Conservation (phyloP, 2,888 invertebrate species). For the Parnassius mnemosyne region DNA sequence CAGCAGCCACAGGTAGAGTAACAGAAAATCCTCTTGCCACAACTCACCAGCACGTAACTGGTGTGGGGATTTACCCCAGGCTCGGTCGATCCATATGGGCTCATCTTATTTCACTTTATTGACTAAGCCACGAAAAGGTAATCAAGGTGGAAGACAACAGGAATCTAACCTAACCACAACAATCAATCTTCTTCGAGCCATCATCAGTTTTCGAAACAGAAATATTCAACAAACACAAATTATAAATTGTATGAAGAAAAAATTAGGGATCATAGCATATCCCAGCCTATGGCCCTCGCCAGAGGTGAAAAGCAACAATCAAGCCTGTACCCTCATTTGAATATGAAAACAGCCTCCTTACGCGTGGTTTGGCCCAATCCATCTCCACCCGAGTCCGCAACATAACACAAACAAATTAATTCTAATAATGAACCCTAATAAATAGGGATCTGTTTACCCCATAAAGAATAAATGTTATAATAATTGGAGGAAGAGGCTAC, state of each 20-base stretch:
- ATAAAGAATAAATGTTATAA: constrained; percentile 78
- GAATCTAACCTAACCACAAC: too few relatives aligned
- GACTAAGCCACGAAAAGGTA: too few relatives aligned
- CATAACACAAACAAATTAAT: constrained; percentile 80
- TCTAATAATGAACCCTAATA: constrained; percentile 78
- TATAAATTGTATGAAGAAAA: neutral
- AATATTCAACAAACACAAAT: neutral
- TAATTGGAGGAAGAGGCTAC: constrained; percentile 74
- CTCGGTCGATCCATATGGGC: too few relatives aligned
- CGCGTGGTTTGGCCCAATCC: constrained; percentile 57
- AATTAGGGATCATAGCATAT: neutral
- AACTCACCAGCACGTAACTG: too few relatives aligned
- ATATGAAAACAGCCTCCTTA: constrained; percentile 74
- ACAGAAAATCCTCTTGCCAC: too few relatives aligned
- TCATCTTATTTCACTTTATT: too few relatives aligned
- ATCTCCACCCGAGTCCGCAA: constrained; percentile 55
- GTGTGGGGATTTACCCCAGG: too few relatives aligned
- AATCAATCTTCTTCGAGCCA: too few relatives aligned
- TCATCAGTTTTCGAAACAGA: too few relatives aligned
- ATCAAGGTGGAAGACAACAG: too few relatives aligned
- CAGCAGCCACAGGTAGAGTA: too few relatives aligned
- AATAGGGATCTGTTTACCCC: constrained; percentile 77
- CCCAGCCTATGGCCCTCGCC: constrained; percentile 22
- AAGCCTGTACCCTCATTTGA: constrained; percentile 73
- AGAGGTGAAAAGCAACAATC: constrained; percentile 65